phyloP scores from a whole-genome alignment of 2,888 invertebrate genomes.

The Rhingia rostrata region DNA sequence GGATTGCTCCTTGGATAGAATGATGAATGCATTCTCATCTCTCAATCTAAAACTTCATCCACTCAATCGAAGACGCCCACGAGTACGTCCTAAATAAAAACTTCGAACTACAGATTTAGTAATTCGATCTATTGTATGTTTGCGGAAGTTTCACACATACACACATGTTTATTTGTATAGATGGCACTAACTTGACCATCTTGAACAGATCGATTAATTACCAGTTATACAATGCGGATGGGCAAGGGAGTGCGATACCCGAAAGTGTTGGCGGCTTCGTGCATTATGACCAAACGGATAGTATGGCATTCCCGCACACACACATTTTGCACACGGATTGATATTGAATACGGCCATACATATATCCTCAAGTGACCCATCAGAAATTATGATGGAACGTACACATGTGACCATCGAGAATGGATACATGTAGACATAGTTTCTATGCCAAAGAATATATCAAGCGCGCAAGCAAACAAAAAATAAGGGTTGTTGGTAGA shows the following conservation, averaged over 20 bases:
- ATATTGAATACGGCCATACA: conserved; percentile 60
- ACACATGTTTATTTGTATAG: background rate
- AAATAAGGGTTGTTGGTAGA: conserved; percentile 65
- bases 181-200: conserved; percentile 40
- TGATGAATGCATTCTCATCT: conserved; percentile 64
- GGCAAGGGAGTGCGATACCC: conserved; percentile 16
- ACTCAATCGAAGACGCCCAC: conserved; percentile 32
- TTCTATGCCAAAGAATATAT: conserved; percentile 30
- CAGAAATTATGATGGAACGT: conserved; percentile 74
- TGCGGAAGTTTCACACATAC: conserved; percentile 35
- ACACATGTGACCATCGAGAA: conserved; percentile 66
- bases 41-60: conserved; percentile 53
- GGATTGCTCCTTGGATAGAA: conserved; percentile 49
- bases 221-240: conserved; percentile 19
- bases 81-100: background rate
- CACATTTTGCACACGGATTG: conserved; percentile 39
- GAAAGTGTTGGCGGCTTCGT: conserved; percentile 42
- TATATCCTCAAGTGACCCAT: conserved; percentile 73
- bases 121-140: conserved; percentile 55
- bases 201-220: conserved; percentile 73
- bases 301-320: conserved; percentile 5
- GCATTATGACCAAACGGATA: conserved; percentile 24
- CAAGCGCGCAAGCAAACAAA: conserved; percentile 19
- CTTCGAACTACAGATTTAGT: conserved; percentile 2
- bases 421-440: conserved; percentile 33